phyloP scores from a whole-genome alignment of 2,797 vertebrate species.

The Rhinella marina region DNA sequence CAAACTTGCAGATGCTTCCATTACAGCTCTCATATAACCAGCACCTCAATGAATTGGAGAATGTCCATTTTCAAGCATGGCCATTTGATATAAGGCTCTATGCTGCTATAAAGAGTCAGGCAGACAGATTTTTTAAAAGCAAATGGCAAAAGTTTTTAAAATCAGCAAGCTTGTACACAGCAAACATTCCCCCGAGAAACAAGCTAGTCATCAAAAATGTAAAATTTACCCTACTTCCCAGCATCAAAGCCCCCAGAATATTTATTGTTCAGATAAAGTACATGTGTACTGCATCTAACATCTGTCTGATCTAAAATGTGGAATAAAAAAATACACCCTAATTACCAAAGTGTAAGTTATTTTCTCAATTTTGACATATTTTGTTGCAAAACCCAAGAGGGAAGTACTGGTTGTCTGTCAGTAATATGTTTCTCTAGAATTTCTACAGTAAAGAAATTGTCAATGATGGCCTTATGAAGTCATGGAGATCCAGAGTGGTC shows the following conservation, averaged over 20 bases:
- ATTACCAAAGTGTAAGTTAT: not conserved
- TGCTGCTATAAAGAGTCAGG: not conserved
- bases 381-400: not conserved
- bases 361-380: not conserved
- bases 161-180: not conserved
- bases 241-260: conserved; percentile 13
- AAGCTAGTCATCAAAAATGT: conserved; percentile 30
- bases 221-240: conserved; percentile 28
- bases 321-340: not conserved
- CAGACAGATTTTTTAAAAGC: not conserved
- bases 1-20: not conserved
- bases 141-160: not conserved
- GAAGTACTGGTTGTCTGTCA: not conserved
- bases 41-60: not conserved
- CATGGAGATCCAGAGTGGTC: not conserved
- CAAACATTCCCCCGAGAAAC: not conserved
- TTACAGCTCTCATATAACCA: not conserved
- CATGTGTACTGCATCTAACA: conserved; percentile 1
- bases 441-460: not conserved
- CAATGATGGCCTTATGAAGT: not conserved
- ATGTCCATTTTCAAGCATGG: not conserved
- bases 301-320: conserved; percentile 24
- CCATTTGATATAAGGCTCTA: not conserved
- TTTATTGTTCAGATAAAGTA: conserved; percentile 16
- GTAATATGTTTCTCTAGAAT: not conserved